phyloP scores from a whole-genome alignment of 1,140 invertebrate species.

The Drosophila serrata region DNA sequence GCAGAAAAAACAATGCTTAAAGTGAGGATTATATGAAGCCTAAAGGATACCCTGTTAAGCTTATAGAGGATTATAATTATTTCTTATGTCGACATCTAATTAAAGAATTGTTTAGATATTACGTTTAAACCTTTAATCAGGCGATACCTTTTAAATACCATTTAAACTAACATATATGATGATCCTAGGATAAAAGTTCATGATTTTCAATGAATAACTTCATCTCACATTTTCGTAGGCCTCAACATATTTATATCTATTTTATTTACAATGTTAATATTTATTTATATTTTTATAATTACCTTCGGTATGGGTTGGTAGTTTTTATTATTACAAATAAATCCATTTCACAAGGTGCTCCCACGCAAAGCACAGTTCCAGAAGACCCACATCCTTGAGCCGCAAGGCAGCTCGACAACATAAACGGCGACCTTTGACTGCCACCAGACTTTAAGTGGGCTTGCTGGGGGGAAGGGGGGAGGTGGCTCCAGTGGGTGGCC shows the following conservation, averaged over 20 bases:
- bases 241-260: too few species aligned
- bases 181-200: too few species aligned
- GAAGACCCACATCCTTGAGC: slow-evolving; percentile 16
- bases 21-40: background rate
- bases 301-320: too few species aligned
- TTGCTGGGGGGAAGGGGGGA: background rate
- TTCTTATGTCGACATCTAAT: background rate
- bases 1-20: slow-evolving; percentile 33
- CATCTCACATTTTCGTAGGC: too few species aligned
- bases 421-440: slow-evolving; percentile 62
- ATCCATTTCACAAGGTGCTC: background rate
- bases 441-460: slow-evolving; percentile 26
- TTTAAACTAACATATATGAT: too few species aligned
- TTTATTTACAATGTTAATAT: too few species aligned
- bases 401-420: slow-evolving; percentile 61
- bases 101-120: background rate
- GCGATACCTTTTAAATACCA: too few species aligned
- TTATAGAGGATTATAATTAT: background rate
- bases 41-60: slow-evolving; percentile 15
- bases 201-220: too few species aligned
- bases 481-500: background rate
- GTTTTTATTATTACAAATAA: too few species aligned
- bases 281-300: too few species aligned
- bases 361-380: slow-evolving; percentile 2
- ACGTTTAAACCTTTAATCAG: too few species aligned